Base-by-base conservation (phyloP, 1,140 invertebrate species). In the Heterodera schachtii region DNA sequence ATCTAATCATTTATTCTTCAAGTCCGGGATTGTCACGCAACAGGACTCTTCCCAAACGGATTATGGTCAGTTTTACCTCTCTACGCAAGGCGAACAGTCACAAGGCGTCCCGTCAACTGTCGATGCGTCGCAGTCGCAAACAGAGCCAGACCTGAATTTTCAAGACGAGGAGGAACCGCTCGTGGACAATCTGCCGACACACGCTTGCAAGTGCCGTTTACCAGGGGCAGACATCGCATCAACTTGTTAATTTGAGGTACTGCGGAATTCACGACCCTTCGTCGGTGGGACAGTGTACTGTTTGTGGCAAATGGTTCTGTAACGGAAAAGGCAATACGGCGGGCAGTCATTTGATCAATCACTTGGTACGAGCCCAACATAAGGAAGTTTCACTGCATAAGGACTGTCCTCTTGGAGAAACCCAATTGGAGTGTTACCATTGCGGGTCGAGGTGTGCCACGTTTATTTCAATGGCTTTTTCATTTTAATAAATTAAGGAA, bases 281-380 rank as follows among this genome's bases (percentile, higher is more conserved):
- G 80, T 97, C 95, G 85, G 97, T 99, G 52, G 96, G 98, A 41
- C 95, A 96, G 93, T 99, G 98, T 90, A 98, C 98, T 90, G 93
- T 95, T 66, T 98, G 97, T 90, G 96, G 97, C 86, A 98, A 98
- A 90, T 99, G 98, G 98, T 99, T 99, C 90, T 99, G 98, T 90
- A 99, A 99, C 93, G 96, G 96, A 7, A 93, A 96, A 84, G 97
- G 97, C 4, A 97, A 96, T 90, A 98, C 97, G 4, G 96, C 96
- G 19, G 97, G 97, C 3, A 98, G 96, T 74, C 98, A 99, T 88
- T 98, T 99, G 82, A 95, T 99, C 82, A 98, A 98, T 91, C 98
- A 99, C 92, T 91, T 99, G 86, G 97, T 99, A 21, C 92, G 97
- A 85, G 96, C 97, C 31, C 98, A 98, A 90, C 96, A 98, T 88